Evolutionary conservation across 2,113 vertebrate species (phyloP), one percentile per base, ranked within the genome.

Genomic region (Macrotus californicus): DNA sequence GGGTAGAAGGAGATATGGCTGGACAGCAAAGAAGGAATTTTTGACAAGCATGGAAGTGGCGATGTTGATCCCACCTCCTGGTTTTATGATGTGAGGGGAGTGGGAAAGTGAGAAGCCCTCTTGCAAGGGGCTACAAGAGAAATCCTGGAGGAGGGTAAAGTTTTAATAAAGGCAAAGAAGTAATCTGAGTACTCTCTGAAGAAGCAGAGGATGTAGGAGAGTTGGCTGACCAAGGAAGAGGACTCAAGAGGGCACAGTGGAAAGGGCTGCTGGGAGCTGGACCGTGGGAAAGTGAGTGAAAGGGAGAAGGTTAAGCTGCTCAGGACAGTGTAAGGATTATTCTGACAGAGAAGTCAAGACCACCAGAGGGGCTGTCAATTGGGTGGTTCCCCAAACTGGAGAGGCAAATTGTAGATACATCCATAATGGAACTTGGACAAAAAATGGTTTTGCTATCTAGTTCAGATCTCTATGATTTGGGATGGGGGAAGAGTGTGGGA

Each of bases 151-250:
- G 73, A 79, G 4, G 18, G 22, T 69, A 66, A 43, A 26, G 26
- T 87, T 89, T 94, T 54, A 64, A 41, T 31, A 72, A 76, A 87
- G 72, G n/a, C 26, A 70, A 92, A 91, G 70, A 89, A 93, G 26
- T 59, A 75, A 64, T n/a, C 50, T 41, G 66, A 72, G 15, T 31
- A 79, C 21, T 87, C 66, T 67, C 48, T 72, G 80, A 61, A 72
- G 89, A 79, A 79, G 73, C 19, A 73, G 50, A 36, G 29, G 26
- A 18, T 72, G 7, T 72, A 77, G 61, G 24, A 24, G 66, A 93
- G 46, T 81, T 64, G 76, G 50, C 66, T 88, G 56, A 67, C 6
- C 9, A 81, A 72, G 36, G 52, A 88, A 56, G 13, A 67, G 41
- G 18, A 24, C 43, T 72, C 41, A 48, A 76, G 36, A 52, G 29